phyloP scores from a whole-genome alignment of 2,888 invertebrate genomes.

The Tribolium freemani region DNA sequence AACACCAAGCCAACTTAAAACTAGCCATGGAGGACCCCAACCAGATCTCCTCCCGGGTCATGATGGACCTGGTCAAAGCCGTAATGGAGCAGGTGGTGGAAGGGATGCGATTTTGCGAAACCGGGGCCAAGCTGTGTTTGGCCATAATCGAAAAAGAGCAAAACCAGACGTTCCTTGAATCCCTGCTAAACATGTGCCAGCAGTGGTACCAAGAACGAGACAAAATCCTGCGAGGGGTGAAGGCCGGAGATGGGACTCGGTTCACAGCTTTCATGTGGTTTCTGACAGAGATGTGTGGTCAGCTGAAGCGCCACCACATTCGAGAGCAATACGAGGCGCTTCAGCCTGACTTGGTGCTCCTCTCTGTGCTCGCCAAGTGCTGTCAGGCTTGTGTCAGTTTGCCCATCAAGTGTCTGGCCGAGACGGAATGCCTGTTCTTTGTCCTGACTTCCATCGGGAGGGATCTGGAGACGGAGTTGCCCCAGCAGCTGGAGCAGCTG shows the following conservation, averaged over 20 bases:
- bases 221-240: constrained; percentile 72
- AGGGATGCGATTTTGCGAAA: constrained; percentile 82
- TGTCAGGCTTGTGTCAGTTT: constrained; percentile 90
- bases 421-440: constrained; percentile 91
- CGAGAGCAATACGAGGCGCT: constrained; percentile 72
- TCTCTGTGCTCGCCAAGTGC: constrained; percentile 89
- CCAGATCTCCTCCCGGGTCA: constrained; percentile 78
- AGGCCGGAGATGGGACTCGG: constrained; percentile 75
- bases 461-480: constrained; percentile 86
- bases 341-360: constrained; percentile 81
- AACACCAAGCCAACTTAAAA: constrained; percentile 81
- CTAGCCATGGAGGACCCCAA: constrained; percentile 88
- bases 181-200: constrained; percentile 89
- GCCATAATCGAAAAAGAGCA: constrained; percentile 90
- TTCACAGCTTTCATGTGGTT: constrained; percentile 91
- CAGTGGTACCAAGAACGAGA: constrained; percentile 87
- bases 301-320: constrained; percentile 79
- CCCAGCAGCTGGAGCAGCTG: constrained; percentile 84
- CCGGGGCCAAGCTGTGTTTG: constrained; percentile 88
- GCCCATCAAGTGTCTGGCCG: constrained; percentile 84
- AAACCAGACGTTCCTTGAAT: constrained; percentile 90
- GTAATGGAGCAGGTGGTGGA: constrained; percentile 86
- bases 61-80: constrained; percentile 89
- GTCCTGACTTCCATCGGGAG: constrained; percentile 90
- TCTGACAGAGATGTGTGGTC: constrained; percentile 91